Evolutionary conservation across 2,113 vertebrate genomes (phyloP), one percentile per base, ranked within the genome.

Genomic region (Hyperoodon ampullatus): DNA sequence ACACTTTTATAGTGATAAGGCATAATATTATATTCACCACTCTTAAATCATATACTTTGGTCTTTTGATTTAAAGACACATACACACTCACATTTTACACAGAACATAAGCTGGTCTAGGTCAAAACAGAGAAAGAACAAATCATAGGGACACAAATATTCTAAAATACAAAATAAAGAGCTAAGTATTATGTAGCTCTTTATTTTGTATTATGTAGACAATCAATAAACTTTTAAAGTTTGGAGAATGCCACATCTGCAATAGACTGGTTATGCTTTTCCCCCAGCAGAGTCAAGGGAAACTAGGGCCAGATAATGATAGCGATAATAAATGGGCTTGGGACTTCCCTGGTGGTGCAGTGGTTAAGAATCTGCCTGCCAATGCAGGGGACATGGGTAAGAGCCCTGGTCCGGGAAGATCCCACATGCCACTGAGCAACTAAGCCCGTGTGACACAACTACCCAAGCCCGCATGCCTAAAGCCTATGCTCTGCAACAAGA

Each of bases 41-140:
- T 98, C 96, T 91, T 98, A 97, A 95, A 93, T 97, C 91, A 97
- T 96, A 93, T 82, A 74, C 86, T 98, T 88, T 96, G 86, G 88
- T 60, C 88, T 93, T 53, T 86, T 94, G 93, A 97, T 96, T 98
- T 74, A 92, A 94, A 96, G 97, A 96, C 91, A 98, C 35, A 97
- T 15, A 80, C 16, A 42, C 28, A 28, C 24, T 26, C 13, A 68
- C 7, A 28, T 24, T 8, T 70, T 70, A 92, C 3, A 88, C 15
- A 84, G 21, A 86, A 81, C 15, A 94, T 84, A 96, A 87, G 42
- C 39, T 87, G 55, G 26, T 66, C 30, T 70, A 53, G 28, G 39
- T 95, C 61, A 95, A 90, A 84, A 71, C 28, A 85, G 74, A 90
- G 35, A 90, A 75, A 93, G 30, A 84, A 65, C 1, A 50, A 53